Conservation (phyloP, 2,113 vertebrate species). For the Acanthochromis polyacanthus region DNA sequence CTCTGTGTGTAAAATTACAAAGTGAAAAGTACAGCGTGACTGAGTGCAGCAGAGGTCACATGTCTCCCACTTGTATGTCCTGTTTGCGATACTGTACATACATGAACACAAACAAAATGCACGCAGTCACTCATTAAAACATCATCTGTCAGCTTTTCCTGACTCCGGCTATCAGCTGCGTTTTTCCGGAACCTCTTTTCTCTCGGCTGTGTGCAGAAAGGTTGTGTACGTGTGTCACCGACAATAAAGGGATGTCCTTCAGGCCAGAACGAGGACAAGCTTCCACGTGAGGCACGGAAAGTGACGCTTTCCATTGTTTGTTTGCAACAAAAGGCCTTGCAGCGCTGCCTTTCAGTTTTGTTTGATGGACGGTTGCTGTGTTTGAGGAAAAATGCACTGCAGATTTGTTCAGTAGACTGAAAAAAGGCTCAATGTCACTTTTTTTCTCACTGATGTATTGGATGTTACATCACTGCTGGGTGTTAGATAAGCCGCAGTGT, state of each 20-base stretch:
- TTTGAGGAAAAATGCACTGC: not conserved
- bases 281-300: not conserved
- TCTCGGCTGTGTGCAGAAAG: conserved; percentile 34
- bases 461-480: conserved; percentile 2
- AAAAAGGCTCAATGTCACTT: not conserved
- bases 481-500: not conserved
- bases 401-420: not conserved
- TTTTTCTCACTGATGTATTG: not conserved
- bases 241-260: conserved; percentile 79
- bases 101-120: conserved; percentile 6
- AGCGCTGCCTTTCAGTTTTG: conserved; percentile 5
- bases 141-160: conserved; percentile 39
- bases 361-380: not conserved
- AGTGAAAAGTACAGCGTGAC: conserved; percentile 29
- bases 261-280: not conserved
- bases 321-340: not conserved
- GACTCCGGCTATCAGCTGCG: conserved; percentile 44
- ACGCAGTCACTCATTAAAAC: not conserved
- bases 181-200: conserved; percentile 17
- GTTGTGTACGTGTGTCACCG: conserved; percentile 32
- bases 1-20: conserved; percentile 47
- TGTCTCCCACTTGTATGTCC: conserved; percentile 22
- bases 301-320: conserved; percentile 30
- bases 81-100: conserved; percentile 28
- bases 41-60: conserved; percentile 28